Percentiles rank a stretch among this genome's conserved stretches.
Conservation (phyloP, 2,888 invertebrate species). For the Amiota mariae region DNA sequence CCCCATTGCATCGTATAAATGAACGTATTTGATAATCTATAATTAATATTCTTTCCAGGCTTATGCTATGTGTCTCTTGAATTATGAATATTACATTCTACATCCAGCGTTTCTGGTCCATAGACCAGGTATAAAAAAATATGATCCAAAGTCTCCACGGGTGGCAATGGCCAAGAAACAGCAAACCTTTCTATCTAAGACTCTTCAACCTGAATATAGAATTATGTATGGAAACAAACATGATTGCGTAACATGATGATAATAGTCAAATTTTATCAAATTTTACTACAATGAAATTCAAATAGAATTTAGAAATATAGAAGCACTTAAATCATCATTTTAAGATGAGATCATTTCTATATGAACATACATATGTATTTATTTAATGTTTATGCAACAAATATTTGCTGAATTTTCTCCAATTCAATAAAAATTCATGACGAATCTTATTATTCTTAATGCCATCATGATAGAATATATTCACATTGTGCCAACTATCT, state of each 20-base stretch:
- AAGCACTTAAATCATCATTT: no score
- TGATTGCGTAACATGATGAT: slow-evolving; percentile 75
- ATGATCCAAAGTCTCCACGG: slow-evolving; percentile 84
- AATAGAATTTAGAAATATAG: no score
- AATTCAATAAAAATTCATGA: no score
- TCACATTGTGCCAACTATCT: slow-evolving; percentile 38
- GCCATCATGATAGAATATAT: not conserved
- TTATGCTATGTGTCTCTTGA: slow-evolving; percentile 88
- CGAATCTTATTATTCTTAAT: no score
- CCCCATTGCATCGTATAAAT: no score
- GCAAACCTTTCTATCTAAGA: slow-evolving; percentile 76
- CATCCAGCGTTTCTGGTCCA: slow-evolving; percentile 92
- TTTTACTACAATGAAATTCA: not conserved
- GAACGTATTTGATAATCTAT: no score
- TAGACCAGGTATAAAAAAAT: slow-evolving; percentile 90
- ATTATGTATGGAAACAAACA: slow-evolving; percentile 83
- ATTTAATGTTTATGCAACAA: no score
- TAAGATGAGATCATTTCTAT: no score
- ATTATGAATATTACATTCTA: slow-evolving; percentile 91
- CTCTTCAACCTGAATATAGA: slow-evolving; percentile 86
- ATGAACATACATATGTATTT: no score
- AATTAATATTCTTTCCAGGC: slow-evolving; percentile 77
- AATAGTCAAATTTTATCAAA: not conserved
- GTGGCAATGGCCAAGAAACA: slow-evolving; percentile 74
- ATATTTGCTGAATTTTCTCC: no score